Conservation (phyloP, 1,140 invertebrate genomes). For the Liolophura sinensis region DNA sequence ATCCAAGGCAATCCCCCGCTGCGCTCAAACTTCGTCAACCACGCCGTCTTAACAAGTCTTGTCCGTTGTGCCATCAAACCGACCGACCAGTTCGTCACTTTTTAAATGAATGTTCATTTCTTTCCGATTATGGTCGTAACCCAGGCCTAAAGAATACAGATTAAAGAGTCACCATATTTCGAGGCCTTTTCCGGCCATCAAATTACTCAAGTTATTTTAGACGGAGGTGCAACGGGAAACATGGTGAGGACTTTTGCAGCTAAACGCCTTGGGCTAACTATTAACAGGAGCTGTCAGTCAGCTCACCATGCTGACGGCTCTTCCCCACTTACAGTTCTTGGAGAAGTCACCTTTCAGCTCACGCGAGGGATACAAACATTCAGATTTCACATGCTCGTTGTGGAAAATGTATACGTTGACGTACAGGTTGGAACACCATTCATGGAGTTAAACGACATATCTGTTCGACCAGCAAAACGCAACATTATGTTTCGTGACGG, state of each 20-base stretch:
- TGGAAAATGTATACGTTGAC: slow-evolving; percentile 24
- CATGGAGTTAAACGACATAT: slow-evolving; percentile 5
- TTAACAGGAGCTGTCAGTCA: slow-evolving; percentile 14
- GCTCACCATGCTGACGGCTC: slow-evolving; percentile 21
- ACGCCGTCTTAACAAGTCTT: no score
- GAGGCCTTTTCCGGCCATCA: no score
- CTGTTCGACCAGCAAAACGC: no score
- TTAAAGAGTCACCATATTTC: no score
- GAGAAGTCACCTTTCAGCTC: slow-evolving; percentile 7
- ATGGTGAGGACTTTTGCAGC: slow-evolving; percentile 16
- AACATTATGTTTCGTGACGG: slow-evolving; percentile 1
- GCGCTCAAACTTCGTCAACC: no score
- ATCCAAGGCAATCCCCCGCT: no score
- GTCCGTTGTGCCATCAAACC: no score
- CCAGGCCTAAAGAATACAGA: no score
- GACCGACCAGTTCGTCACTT: no score
- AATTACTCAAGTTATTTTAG: not conserved
- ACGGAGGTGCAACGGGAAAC: slow-evolving; percentile 10
- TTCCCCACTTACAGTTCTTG: slow-evolving; percentile 16
- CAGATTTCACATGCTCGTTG: slow-evolving; percentile 17
- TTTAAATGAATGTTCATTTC: no score
- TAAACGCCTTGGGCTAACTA: slow-evolving; percentile 6
- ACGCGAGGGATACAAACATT: slow-evolving; percentile 7
- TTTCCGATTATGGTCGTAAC: no score
- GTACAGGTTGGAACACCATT: slow-evolving; percentile 15